A percentile compares a stretch with the other conserved stretches of the same genome.
Evolutionary conservation across 2,113 vertebrate genomes (phyloP).

Genomic region (Stegostoma tigrinum): DNA sequence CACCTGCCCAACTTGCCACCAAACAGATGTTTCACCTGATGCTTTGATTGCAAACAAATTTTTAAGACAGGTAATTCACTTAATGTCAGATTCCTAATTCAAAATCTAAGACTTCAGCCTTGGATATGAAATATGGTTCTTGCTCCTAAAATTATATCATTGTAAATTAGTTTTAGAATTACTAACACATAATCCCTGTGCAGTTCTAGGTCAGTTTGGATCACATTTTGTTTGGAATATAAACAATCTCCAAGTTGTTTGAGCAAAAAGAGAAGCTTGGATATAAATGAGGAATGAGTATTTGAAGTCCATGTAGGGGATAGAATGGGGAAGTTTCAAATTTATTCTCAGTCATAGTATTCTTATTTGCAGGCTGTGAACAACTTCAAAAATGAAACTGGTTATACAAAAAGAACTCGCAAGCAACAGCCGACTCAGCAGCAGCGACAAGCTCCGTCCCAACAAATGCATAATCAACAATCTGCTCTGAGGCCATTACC

Average conservation of each 20-base stretch:
- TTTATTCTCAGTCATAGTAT: not conserved
- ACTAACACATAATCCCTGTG: not conserved
- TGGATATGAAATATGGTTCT: not conserved
- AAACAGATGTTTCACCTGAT: slow-evolving; percentile 87
- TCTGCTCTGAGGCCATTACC: slow-evolving; percentile 50
- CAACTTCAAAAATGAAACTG: slow-evolving; percentile 87
- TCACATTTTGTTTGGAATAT: not conserved
- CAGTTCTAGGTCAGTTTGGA: not conserved
- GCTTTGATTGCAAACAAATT: slow-evolving; percentile 92
- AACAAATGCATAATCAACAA: slow-evolving; percentile 52
- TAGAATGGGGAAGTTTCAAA: not conserved
- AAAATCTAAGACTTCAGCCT: not conserved
- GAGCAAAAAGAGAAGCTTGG: not conserved
- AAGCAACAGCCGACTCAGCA: slow-evolving; percentile 50
- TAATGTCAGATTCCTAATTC: not conserved
- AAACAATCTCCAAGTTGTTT: not conserved
- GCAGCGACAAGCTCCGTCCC: slow-evolving; percentile 49
- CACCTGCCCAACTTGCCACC: slow-evolving; percentile 81
- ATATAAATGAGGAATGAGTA: not conserved
- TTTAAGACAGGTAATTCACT: slow-evolving; percentile 75
- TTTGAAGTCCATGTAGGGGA: not conserved
- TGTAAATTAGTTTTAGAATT: not conserved
- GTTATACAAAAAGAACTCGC: slow-evolving; percentile 63
- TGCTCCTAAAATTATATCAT: not conserved
- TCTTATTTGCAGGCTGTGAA: slow-evolving; percentile 74